These are phyloP conservation scores for Ostrea denselamellosa DNA, from an alignment of 1,140 invertebrate genomes.

Conservation along the genomic window DNA sequence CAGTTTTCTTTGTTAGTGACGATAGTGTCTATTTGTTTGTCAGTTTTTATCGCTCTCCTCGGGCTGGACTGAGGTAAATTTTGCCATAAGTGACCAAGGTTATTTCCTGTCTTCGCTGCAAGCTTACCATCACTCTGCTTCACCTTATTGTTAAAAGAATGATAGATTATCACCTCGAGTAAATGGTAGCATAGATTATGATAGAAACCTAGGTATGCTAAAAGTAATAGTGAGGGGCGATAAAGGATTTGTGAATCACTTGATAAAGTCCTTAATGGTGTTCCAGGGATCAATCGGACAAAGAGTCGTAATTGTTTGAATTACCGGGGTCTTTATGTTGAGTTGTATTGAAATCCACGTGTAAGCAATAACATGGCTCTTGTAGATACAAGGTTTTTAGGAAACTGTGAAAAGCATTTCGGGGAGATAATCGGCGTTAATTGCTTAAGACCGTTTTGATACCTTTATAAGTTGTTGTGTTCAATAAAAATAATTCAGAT, in stretches of 20 bases:
- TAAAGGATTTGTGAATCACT: constrained; percentile 18
- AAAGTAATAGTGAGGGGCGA: not conserved
- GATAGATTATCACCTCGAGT: not conserved
- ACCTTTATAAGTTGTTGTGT: not conserved
- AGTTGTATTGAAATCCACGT: not conserved
- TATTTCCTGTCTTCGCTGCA: not conserved
- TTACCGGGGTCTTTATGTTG: not conserved
- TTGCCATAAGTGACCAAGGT: not conserved
- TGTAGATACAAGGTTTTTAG: not conserved
- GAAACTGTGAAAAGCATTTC: constrained; percentile 1
- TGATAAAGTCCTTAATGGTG: constrained; percentile 7
- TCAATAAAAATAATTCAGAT: not conserved
- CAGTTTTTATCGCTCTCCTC: constrained; percentile 14
- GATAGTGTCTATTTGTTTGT: constrained; percentile 33
- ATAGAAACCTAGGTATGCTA: constrained; percentile 1
- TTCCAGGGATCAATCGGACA: not conserved
- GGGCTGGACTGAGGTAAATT: not conserved
- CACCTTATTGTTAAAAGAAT: not conserved
- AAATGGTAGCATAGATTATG: constrained; percentile 3
- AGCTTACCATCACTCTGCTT: not conserved
- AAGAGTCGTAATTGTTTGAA: constrained; percentile 1
- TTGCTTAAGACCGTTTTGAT: not conserved
- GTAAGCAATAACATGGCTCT: not conserved
- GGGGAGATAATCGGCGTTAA: not conserved
- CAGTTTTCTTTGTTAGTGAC: not conserved